Evolutionary conservation across 2,797 vertebrate species (phyloP), one percentile per base, ranked within the genome.

Genomic region (Oophaga sylvatica): DNA sequence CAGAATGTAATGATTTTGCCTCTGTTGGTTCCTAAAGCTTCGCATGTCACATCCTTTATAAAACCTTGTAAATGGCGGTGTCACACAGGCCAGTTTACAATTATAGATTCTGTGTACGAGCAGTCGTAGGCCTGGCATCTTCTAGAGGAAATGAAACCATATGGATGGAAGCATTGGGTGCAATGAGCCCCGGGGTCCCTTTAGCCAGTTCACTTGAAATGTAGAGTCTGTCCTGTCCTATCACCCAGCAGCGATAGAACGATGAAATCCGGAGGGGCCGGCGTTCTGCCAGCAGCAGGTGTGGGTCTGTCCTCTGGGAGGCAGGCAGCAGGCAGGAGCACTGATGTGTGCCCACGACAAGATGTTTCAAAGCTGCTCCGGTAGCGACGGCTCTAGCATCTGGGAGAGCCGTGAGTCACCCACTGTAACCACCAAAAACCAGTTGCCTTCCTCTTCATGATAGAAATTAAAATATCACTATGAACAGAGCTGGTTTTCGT

Each of bases 251-350:
- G 94, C 93, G 91, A 92, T 91, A 91, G 94, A 95, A 95, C 95
- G 94, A 95, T 96, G 94, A 93, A 94, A 96, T 94, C 94, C 95
- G 77, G 90, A 94, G 94, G 94, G 95, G 89, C 91, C 88, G 92
- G 94, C 93, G 73, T 89, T 63, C 93, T 96, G 96, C 96, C 96
- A 96, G 95, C 94, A 96, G 96, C 96, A 97, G 96, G 96, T 97
- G 96, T 96, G 93, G 93, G 92, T 93, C 95, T 95, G 92, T 96
- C 95, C 96, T 96, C 95, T 95, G 94, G 95, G 96, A 95, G 92
- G 92, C 90, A 93, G 93, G 95, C 95, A 96, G 96, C 96, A 95
- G 95, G 96, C 94, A 85, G 91, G 95, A 93, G 95, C 95, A 95
- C 93, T 95, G 96, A 96, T 96, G 96, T 96, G 95, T 96, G 95